Percentiles rank a stretch among this genome's conserved stretches.
phyloP scores from a whole-genome alignment of 1,140 invertebrate genomes.

The Cydia pomonella region DNA sequence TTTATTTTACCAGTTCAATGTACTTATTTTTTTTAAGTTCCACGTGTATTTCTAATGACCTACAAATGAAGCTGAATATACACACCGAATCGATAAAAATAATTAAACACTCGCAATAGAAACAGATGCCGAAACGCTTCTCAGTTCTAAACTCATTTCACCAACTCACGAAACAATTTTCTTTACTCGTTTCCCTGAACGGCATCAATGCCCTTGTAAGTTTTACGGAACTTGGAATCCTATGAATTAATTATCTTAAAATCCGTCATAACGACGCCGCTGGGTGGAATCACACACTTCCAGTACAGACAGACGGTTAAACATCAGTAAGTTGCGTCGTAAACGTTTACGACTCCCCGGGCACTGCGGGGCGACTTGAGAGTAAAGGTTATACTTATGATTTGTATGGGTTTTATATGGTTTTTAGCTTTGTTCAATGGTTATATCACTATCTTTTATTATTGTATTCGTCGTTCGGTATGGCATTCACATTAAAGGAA shows the following conservation, averaged over 20 bases:
- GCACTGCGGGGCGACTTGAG: not conserved
- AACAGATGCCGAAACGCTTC: not conserved
- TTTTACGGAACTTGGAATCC: conserved; percentile 11
- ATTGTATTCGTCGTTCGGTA: not conserved
- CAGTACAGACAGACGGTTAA: conserved; percentile 27
- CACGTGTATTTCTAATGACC: no score
- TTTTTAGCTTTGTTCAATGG: not conserved
- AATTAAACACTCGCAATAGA: not conserved
- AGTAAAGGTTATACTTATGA: not conserved
- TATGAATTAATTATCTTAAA: conserved; percentile 33
- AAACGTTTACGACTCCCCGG: conserved; percentile 4
- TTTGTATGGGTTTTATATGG: not conserved
- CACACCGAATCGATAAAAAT: no score
- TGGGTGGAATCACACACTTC: conserved; percentile 24
- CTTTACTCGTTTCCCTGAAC: not conserved
- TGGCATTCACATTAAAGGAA: no score
- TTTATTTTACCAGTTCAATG: no score
- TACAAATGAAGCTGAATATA: no score
- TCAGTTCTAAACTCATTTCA: not conserved
- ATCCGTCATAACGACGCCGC: conserved; percentile 5
- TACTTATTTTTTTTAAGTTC: no score
- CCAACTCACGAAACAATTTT: not conserved
- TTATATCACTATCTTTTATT: not conserved
- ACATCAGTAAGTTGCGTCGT: conserved; percentile 28
- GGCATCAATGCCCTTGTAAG: not conserved